phyloP scores from a whole-genome alignment of 2,888 invertebrate genomes.

The Drosophila percnosoma region DNA sequence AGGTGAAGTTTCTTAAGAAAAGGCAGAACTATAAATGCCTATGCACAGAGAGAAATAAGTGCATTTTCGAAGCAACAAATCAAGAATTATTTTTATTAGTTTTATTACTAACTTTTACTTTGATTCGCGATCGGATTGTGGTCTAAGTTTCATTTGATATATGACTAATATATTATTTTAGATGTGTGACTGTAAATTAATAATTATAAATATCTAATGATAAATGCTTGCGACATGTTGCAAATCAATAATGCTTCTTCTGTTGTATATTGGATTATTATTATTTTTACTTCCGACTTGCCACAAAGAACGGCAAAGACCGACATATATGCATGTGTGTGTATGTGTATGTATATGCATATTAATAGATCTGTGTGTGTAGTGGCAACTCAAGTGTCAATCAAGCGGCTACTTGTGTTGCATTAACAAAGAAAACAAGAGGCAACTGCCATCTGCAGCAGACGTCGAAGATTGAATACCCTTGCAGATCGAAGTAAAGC shows the following conservation, averaged over 20 bases:
- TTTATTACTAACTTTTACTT: neutral
- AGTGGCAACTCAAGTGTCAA: constrained; percentile 68
- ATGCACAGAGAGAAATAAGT: neutral
- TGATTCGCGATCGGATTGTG: neutral
- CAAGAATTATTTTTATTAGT: neutral
- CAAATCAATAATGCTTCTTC: neutral
- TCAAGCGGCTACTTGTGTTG: constrained; percentile 63
- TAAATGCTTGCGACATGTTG: neutral
- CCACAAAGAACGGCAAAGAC: constrained; percentile 2
- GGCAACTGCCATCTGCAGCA: neutral
- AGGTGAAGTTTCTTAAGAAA: too few relatives aligned
- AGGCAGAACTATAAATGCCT: neutral
- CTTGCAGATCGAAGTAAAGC: neutral
- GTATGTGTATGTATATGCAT: neutral
- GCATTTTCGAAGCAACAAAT: neutral
- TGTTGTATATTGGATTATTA: neutral
- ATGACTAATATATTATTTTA: neutral
- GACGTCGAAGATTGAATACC: neutral
- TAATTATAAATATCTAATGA: neutral
- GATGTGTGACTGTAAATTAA: neutral
- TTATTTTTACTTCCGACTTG: constrained; percentile 5
- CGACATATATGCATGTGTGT: neutral
- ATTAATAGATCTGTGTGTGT: constrained; percentile 20
- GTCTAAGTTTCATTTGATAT: neutral
- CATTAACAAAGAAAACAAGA: constrained; percentile 54